phyloP scores from a whole-genome alignment of 2,113 vertebrate species.

The Onychostruthus taczanowskii region DNA sequence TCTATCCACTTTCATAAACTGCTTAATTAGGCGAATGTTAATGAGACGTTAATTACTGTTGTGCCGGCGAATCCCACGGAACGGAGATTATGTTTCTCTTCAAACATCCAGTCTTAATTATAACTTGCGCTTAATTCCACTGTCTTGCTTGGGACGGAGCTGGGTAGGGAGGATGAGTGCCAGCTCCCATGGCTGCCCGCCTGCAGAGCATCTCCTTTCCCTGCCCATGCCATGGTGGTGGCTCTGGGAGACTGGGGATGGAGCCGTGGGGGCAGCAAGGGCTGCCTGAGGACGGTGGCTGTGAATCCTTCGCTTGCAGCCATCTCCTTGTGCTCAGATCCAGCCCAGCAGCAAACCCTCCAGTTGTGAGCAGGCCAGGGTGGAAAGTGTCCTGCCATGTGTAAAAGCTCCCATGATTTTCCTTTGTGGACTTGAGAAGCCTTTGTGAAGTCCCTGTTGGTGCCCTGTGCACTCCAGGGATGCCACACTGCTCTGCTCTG shows the following conservation, averaged over 20 bases:
- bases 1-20: slow-evolving; percentile 79
- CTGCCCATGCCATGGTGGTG: fast-evolving
- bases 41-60: slow-evolving; percentile 86
- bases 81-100: slow-evolving; percentile 81
- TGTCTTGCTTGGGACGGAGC: slow-evolving; percentile 27
- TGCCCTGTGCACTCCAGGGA: not conserved
- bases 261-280: fast-evolving
- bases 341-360: not conserved
- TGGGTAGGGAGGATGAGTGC: not conserved
- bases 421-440: not conserved
- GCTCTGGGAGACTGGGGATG: not conserved
- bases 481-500: not conserved
- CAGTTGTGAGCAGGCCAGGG: fast-evolving
- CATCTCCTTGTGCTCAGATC: fast-evolving
- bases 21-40: slow-evolving; percentile 84
- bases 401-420: not conserved
- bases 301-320: fast-evolving
- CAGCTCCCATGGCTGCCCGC: not conserved
- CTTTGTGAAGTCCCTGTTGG: fast-evolving
- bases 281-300: not conserved
- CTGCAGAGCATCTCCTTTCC: not conserved
- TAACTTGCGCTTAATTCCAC: slow-evolving; percentile 73
- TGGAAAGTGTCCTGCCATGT: not conserved
- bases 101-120: slow-evolving; percentile 83
- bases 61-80: slow-evolving; percentile 77